phyloP scores from a whole-genome alignment of 2,113 vertebrate species.

The Neotragus moschatus region DNA sequence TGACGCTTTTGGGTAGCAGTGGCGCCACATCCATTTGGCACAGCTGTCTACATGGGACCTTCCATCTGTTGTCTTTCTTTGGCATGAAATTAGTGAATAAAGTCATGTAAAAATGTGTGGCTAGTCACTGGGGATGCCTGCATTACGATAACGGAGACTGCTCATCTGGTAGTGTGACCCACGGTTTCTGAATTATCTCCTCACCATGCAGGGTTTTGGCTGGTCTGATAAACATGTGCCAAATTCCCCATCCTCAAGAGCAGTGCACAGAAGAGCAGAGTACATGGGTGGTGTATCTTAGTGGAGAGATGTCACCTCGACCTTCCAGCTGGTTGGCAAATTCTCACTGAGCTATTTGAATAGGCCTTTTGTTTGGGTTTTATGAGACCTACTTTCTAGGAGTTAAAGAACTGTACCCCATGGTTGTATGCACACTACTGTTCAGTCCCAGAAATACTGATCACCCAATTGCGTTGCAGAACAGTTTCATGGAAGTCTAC shows the following conservation, averaged over 20 bases:
- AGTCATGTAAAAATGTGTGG: constrained; percentile 58
- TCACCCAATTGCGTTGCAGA: background rate
- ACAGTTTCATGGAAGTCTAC: background rate
- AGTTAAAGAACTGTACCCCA: background rate
- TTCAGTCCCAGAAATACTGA: background rate
- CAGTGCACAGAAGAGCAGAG: background rate
- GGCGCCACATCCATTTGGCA: constrained; percentile 61
- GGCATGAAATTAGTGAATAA: constrained; percentile 31
- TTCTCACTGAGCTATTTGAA: background rate
- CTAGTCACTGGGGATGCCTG: background rate
- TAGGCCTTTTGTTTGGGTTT: background rate
- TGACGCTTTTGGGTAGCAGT: constrained; percentile 30
- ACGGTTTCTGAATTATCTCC: background rate
- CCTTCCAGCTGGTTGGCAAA: background rate
- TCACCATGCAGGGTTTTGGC: background rate
- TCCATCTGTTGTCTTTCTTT: constrained; percentile 54
- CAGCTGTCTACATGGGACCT: constrained; percentile 17
- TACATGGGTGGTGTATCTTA: fast-evolving
- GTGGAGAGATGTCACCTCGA: background rate
- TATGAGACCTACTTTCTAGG: background rate
- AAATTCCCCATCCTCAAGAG: background rate
- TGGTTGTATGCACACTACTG: background rate
- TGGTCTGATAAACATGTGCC: background rate
- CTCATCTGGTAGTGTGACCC: background rate
- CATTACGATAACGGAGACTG: background rate